Base-by-base conservation (phyloP, 1,140 invertebrate species). In the Listronotus oregonensis region DNA sequence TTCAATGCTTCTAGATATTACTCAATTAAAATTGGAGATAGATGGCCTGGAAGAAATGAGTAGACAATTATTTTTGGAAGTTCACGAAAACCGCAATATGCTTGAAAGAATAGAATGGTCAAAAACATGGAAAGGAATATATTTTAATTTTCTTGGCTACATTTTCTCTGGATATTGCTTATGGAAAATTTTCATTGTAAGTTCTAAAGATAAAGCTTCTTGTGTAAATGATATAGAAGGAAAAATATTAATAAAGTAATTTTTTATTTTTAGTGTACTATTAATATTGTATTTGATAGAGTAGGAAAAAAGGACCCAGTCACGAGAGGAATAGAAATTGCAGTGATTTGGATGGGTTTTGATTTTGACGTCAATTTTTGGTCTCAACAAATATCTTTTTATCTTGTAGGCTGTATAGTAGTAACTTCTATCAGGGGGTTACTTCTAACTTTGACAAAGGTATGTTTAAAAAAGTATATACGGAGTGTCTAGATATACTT, bases 151-250 rank as follows among this genome's bases (percentile, higher is more conserved):
- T 73, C 81, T 99, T 0, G 98, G 98, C 1, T 97, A 99, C 77
- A 99, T 99, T 79, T 99, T 99, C 81, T 99, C 96, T 7, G 80
- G 97, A 7, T 99, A 99, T 76, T 99, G 98, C 79, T 86, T 96
- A 47, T 99, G 96, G 94, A 99, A 99, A 85, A 99, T 99, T 78
- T 95, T 99, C 78, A 98, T 99, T 80, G 95, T 96, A 84, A 89
- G 89, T 84, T 46, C 47, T 21, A 50, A 34, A 37, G 44, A 56
- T 15, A 40, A 1, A 55, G 8, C n/a, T 17, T 40, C 7, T 18
- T 44, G 5, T 27, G 21, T 5, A 27, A 27, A 27, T 27, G 21
- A 27, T 27, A 5, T 27, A 27, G n/a, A n/a, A n/a, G n/a, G n/a
- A n/a, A n/a, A n/a, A n/a, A n/a, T n/a, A n/a, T 3, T 27, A 27